Evolutionary conservation across 2,888 invertebrate genomes (phyloP).

Genomic region (Rhabditoides inermis): DNA sequence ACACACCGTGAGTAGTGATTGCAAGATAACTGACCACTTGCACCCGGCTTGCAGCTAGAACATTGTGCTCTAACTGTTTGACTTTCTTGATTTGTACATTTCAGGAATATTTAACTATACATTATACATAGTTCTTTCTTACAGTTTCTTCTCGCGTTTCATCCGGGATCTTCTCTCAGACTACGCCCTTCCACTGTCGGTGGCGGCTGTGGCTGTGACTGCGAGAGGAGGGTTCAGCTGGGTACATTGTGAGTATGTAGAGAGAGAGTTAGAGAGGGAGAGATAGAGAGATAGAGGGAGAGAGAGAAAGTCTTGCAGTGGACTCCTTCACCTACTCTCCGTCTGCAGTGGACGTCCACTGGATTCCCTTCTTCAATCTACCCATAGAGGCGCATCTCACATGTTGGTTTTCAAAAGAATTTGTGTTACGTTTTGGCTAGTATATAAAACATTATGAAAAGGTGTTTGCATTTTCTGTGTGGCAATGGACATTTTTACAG

Average conservation of each 20-base stretch:
- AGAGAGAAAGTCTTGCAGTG: no score
- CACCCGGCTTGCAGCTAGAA: no score
- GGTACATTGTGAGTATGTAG: slow-evolving; percentile 1
- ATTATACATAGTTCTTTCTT: neutral
- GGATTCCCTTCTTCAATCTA: slow-evolving; percentile 54
- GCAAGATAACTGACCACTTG: no score
- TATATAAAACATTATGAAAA: no score
- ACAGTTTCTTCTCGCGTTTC: neutral
- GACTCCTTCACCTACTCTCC: neutral
- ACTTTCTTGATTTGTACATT: no score
- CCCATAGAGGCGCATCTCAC: slow-evolving; percentile 43
- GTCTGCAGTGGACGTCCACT: neutral
- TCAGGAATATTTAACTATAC: slow-evolving; percentile 3
- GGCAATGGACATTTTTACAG: no score
- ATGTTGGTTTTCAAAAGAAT: no score
- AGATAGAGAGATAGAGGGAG: neutral
- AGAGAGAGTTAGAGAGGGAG: neutral
- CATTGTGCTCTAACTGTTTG: no score
- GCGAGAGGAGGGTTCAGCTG: slow-evolving; percentile 3
- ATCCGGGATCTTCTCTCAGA: slow-evolving; percentile 7
- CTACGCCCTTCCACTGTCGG: slow-evolving; percentile 7
- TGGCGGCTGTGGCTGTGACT: neutral
- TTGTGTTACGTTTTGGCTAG: no score
- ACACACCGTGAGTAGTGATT: no score
- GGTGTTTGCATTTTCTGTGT: no score